Percentiles rank a stretch among this genome's conserved stretches.
Evolutionary conservation across 2,888 invertebrate species (phyloP).

Genomic region (Leptinotarsa haldemani): DNA sequence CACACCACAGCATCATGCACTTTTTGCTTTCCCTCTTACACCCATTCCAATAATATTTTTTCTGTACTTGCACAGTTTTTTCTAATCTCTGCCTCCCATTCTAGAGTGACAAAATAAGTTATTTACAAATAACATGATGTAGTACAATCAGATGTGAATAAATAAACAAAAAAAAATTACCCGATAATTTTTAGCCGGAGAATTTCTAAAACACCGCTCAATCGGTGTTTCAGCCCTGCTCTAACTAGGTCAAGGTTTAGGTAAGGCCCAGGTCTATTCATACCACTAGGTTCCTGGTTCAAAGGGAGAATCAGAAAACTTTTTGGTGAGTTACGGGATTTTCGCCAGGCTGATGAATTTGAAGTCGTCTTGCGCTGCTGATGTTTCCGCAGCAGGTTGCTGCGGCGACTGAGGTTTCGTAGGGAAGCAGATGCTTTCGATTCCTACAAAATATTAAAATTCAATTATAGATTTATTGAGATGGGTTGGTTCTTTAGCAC

Average conservation of each 20-base stretch:
- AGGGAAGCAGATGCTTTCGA: conserved; percentile 65
- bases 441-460: conserved; percentile 41
- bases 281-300: conserved; percentile 20
- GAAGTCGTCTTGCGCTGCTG: conserved; percentile 63
- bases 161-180: neutral
- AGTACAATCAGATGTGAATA: no score
- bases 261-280: neutral
- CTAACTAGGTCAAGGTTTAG: conserved; percentile 9
- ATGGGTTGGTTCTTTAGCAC: neutral
- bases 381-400: conserved; percentile 58
- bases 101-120: no score
- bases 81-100: no score
- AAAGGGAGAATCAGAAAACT: neutral
- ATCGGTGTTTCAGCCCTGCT: neutral
- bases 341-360: conserved; percentile 65
- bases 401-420: conserved; percentile 62
- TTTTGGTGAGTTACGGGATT: conserved; percentile 34
- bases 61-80: no score
- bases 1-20: no score
- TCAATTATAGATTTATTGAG: neutral
- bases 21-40: no score
- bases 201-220: neutral
- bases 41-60: no score
- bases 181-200: neutral
- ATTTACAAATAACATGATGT: no score